Conservation (phyloP, 1,140 invertebrate genomes). For the Drosophila ficusphila region DNA sequence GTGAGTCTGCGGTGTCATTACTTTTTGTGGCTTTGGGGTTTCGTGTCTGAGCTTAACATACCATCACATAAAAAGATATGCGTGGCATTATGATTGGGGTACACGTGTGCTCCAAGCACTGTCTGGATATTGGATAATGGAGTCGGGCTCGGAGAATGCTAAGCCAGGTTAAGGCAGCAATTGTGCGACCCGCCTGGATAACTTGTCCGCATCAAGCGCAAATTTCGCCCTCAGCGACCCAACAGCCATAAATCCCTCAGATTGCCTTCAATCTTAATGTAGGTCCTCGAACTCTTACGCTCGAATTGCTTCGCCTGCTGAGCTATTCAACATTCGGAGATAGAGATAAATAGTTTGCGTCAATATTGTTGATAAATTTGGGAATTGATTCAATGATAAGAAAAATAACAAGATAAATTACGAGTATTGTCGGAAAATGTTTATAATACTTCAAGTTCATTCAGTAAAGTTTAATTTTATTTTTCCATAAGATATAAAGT, state of each 20-base stretch:
- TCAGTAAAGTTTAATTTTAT: too few relatives aligned
- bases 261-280: slow-evolving; percentile 2
- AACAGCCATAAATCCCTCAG: slow-evolving; percentile 32
- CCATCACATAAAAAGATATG: slow-evolving; percentile 62
- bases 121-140: slow-evolving; percentile 51
- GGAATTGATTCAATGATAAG: background rate
- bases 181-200: slow-evolving; percentile 2
- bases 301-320: background rate
- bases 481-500: too few relatives aligned
- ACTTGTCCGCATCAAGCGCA: slow-evolving; percentile 15
- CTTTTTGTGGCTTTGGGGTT: slow-evolving; percentile 59
- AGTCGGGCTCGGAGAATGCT: slow-evolving; percentile 23
- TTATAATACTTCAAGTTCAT: too few relatives aligned
- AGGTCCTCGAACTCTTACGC: slow-evolving; percentile 11
- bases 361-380: slow-evolving; percentile 7
- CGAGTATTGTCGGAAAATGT: too few relatives aligned
- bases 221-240: slow-evolving; percentile 17
- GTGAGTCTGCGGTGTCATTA: slow-evolving; percentile 57
- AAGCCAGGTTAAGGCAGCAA: slow-evolving; percentile 42
- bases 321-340: background rate
- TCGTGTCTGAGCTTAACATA: slow-evolving; percentile 52
- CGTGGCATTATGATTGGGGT: slow-evolving; percentile 71
- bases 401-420: too few relatives aligned
- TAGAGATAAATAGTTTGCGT: background rate
- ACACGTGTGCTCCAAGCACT: slow-evolving; percentile 50